These are phyloP conservation scores for Spisula subtruncata DNA, from an alignment of 2,888 invertebrate genomes.

Conservation along the genomic window DNA sequence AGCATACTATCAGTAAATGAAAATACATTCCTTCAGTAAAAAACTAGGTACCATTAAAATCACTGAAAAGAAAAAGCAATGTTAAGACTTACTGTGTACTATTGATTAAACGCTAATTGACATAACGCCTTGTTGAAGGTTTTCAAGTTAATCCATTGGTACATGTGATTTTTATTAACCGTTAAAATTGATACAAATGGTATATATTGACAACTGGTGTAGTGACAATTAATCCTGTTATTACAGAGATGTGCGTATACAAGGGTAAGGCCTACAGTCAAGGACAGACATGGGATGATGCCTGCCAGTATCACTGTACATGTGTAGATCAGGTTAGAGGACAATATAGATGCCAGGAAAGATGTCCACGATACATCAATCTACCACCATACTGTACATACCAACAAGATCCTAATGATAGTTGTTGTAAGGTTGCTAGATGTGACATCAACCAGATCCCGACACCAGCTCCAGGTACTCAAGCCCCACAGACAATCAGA, in stretches of 20 bases:
- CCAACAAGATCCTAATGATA: constrained; percentile 74
- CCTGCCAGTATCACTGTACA: constrained; percentile 76
- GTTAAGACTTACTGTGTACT: no score
- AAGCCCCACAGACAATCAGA: constrained; percentile 32
- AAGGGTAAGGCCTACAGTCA: constrained; percentile 76
- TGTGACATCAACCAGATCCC: constrained; percentile 68
- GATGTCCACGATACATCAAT: constrained; percentile 74
- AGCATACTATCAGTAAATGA: no score
- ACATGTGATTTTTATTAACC: no score
- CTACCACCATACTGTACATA: constrained; percentile 74
- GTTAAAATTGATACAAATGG: no score
- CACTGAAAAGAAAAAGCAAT: no score
- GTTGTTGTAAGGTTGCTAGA: constrained; percentile 73
- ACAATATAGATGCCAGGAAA: constrained; percentile 78
- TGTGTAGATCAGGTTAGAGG: constrained; percentile 77
- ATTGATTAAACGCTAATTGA: no score
- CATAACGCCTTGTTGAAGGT: no score
- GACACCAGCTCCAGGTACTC: constrained; percentile 52
- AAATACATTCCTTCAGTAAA: no score
- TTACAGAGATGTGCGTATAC: constrained; percentile 76
- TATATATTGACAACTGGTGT: no score
- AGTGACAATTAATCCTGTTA: no score
- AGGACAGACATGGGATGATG: constrained; percentile 78
- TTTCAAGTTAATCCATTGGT: no score
- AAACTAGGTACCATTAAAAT: no score